Conservation (phyloP, 2,113 vertebrate genomes). For the Pristiophorus japonicus region DNA sequence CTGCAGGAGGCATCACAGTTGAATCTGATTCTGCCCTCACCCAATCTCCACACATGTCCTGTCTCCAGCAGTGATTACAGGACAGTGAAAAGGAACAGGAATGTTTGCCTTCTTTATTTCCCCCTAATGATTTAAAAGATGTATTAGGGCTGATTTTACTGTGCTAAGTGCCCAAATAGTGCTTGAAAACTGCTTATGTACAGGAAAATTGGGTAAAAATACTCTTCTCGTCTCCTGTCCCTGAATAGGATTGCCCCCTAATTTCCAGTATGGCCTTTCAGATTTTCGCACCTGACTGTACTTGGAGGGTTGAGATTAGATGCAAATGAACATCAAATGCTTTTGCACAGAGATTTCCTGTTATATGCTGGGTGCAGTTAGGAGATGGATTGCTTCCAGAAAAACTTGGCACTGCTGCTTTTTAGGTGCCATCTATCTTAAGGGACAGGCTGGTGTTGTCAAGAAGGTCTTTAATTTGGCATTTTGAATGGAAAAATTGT, state of each 20-base stretch:
- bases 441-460: neutral
- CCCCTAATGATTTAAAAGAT: neutral
- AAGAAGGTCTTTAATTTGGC: neutral
- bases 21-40: neutral
- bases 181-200: neutral
- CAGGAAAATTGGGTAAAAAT: neutral
- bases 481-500: neutral
- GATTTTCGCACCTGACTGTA: neutral
- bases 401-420: neutral
- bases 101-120: neutral
- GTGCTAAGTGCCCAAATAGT: neutral
- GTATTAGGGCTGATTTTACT: neutral
- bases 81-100: neutral
- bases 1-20: neutral
- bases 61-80: neutral
- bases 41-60: neutral
- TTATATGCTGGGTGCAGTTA: neutral
- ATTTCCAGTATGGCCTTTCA: neutral
- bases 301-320: neutral
- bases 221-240: neutral
- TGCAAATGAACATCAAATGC: neutral
- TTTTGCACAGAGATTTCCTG: neutral
- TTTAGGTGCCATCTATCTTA: neutral
- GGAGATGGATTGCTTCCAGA: neutral
- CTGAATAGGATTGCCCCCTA: neutral